Conservation (phyloP, 2,113 vertebrate species). For the Merops nubicus region DNA sequence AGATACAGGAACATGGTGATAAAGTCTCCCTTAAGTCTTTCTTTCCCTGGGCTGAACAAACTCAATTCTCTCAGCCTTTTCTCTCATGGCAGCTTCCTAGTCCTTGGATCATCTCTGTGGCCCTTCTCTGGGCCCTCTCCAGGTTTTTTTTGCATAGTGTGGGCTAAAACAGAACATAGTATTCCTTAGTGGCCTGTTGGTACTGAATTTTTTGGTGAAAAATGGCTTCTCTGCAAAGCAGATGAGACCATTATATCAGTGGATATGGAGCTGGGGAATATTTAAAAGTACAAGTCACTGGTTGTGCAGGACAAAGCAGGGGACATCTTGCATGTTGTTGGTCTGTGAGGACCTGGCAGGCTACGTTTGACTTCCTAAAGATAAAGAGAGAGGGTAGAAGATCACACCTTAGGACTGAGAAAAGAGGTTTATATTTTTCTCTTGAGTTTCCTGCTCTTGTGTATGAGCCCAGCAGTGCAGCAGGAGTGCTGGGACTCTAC, state of each 20-base stretch:
- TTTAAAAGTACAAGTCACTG: not conserved
- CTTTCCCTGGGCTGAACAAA: no score
- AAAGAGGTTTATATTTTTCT: not conserved
- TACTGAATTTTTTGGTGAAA: not conserved
- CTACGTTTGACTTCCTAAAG: not conserved
- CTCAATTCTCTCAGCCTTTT: no score
- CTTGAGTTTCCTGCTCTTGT: not conserved
- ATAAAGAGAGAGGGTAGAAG: not conserved
- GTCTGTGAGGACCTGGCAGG: not conserved
- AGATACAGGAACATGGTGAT: no score
- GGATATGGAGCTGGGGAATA: not conserved
- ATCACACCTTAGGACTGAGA: not conserved
- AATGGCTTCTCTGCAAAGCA: not conserved
- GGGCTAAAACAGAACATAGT: no score
- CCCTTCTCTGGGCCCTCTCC: no score
- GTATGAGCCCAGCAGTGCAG: accelerated
- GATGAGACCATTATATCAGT: not conserved
- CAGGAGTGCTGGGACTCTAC: not conserved
- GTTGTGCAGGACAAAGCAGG: not conserved
- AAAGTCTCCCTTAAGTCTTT: no score
- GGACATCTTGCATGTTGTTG: not conserved
- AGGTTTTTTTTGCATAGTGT: no score
- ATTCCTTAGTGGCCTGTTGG: not conserved
- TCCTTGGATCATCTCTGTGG: no score
- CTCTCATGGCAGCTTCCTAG: no score